Percentiles rank a stretch among this genome's conserved stretches.
Evolutionary conservation across 2,113 vertebrate species (phyloP).

Genomic region (Clinocottus analis): DNA sequence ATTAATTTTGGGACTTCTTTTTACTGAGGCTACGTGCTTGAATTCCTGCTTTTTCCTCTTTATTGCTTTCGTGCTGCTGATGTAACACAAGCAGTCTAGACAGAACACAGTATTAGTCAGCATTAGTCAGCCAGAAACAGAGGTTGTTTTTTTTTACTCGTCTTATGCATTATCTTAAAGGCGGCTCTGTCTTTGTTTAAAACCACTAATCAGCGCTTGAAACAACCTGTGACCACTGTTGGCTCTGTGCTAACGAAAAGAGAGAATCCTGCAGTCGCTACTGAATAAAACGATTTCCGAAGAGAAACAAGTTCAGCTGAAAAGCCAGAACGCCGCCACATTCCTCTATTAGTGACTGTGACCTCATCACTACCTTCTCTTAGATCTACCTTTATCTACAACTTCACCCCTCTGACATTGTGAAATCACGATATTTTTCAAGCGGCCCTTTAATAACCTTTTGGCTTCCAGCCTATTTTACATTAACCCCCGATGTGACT

Average conservation of each 20-base stretch:
- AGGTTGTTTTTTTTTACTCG: constrained; percentile 2
- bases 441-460: constrained; percentile 16
- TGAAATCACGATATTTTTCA: constrained; percentile 20
- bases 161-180: constrained; percentile 22
- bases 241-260: constrained; percentile 2
- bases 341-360: constrained; percentile 22
- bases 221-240: neutral
- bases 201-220: neutral
- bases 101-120: constrained; percentile 28
- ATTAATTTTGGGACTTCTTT: neutral
- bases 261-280: neutral
- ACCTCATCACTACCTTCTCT: constrained; percentile 27
- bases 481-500: constrained; percentile 16
- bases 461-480: constrained; percentile 25
- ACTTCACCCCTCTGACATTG: constrained; percentile 23
- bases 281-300: neutral
- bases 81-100: constrained; percentile 27
- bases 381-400: constrained; percentile 22
- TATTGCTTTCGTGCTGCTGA: constrained; percentile 15
- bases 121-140: constrained; percentile 24
- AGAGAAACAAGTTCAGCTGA: neutral
- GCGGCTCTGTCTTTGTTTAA: constrained; percentile 14
- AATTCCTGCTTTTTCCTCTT: neutral
- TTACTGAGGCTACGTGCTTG: neutral
- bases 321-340: neutral